A percentile compares a stretch with the other conserved stretches of the same genome.
phyloP scores from a whole-genome alignment of 2,113 vertebrate genomes.

The Montifringilla adamsi region DNA sequence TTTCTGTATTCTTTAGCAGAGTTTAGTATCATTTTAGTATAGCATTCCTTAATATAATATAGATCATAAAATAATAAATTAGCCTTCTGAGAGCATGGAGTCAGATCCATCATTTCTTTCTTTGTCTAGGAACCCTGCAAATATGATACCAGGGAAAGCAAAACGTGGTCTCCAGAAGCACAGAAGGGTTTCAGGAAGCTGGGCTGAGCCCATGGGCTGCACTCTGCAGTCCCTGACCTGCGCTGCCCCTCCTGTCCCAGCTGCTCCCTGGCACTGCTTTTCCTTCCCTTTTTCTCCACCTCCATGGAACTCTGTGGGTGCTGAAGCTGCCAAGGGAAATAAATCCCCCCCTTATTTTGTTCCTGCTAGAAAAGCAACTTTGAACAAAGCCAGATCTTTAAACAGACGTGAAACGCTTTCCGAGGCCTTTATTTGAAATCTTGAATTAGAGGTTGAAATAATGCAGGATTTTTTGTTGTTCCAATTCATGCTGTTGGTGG shows the following conservation, averaged over 20 bases:
- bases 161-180: rapidly evolving
- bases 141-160: too few relatives aligned
- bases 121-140: too few relatives aligned
- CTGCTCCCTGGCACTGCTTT: rapidly evolving
- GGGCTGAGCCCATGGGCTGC: not conserved
- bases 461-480: not conserved
- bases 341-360: not conserved
- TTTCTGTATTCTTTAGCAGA: too few relatives aligned
- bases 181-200: not conserved
- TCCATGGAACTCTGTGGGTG: rapidly evolving
- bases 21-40: too few relatives aligned
- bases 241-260: not conserved
- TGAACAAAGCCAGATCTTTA: too few relatives aligned
- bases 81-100: too few relatives aligned
- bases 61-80: too few relatives aligned
- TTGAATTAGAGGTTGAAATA: not conserved
- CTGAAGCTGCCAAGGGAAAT: not conserved
- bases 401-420: not conserved
- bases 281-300: rapidly evolving
- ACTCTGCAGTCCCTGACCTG: not conserved
- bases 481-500: not conserved
- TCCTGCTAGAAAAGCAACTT: not conserved
- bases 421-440: not conserved
- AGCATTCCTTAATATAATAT: too few relatives aligned
- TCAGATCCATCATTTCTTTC: too few relatives aligned